Evolutionary conservation across 2,888 invertebrate genomes (phyloP).

Genomic region (Hydropsyche betteni): DNA sequence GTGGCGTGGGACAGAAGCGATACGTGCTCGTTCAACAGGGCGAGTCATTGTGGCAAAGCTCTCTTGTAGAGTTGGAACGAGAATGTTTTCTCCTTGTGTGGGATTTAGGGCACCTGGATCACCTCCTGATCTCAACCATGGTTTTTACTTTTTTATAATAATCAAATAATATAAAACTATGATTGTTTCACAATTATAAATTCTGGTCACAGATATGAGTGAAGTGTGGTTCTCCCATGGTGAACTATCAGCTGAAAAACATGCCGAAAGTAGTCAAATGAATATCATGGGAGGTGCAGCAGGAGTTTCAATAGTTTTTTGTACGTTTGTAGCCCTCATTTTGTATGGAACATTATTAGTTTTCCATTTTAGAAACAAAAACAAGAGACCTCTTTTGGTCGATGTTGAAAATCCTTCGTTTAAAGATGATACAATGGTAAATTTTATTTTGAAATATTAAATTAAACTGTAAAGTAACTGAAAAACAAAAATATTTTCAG

Average conservation of each 20-base stretch:
- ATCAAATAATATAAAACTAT: neutral
- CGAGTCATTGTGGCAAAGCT: slow-evolving; percentile 81
- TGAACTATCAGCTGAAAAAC: slow-evolving; percentile 61
- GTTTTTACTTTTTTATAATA: slow-evolving; percentile 57
- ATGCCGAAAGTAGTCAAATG: slow-evolving; percentile 58
- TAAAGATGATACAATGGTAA: slow-evolving; percentile 35
- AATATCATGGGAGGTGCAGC: slow-evolving; percentile 25
- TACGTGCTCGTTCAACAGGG: slow-evolving; percentile 79
- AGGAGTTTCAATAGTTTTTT: slow-evolving; percentile 27
- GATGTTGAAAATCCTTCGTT: slow-evolving; percentile 28
- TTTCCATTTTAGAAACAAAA: slow-evolving; percentile 24
- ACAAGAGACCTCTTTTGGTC: slow-evolving; percentile 13
- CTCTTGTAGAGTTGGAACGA: slow-evolving; percentile 75
- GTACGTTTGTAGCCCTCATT: slow-evolving; percentile 18
- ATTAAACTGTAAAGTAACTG: neutral
- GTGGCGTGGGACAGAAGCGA: slow-evolving; percentile 84
- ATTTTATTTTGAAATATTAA: neutral
- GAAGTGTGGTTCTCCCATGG: slow-evolving; percentile 53
- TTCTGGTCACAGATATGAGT: slow-evolving; percentile 43
- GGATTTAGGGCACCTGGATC: slow-evolving; percentile 86
- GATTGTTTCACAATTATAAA: neutral
- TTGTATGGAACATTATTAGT: slow-evolving; percentile 30
- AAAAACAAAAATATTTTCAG: slow-evolving; percentile 34
- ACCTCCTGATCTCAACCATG: slow-evolving; percentile 68
- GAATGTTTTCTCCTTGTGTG: slow-evolving; percentile 81